Base-by-base conservation (phyloP, 1,140 invertebrate genomes). In the Platyscapa corneri region DNA sequence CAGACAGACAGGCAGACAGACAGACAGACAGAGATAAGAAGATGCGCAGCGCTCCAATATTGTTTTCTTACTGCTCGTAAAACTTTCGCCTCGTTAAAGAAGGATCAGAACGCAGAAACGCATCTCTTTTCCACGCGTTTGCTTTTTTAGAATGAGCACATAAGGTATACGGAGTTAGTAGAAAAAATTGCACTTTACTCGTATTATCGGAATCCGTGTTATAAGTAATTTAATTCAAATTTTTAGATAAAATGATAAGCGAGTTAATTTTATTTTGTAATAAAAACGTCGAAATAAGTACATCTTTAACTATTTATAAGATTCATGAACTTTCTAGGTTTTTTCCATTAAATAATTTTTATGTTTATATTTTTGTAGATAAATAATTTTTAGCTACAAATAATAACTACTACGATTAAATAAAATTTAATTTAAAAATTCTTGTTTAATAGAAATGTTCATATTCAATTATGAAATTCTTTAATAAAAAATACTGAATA, bases 21-120 rank as follows among this genome's bases (percentile, higher is more conserved):
- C 5, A 49, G 27, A 3, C 5, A 14, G 18, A 2, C 12, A 56
- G 30, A 74, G 20, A 49, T 27, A 7, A 14, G 10, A 16, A 65
- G 64, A 46, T 18, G n/a, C 27, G 39, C 49, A 8, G 23, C 30
- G 42, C 65, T 39, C 46, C 65, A 34, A 86, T 86, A 86, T 83
- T 86, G 85, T 86, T 86, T 86, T 70, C 80, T 86, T 79, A 79
- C 56, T 72, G 53, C 74, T 79, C 85, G n/a, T 86, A 86, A 86
- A 86, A 81, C 80, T 78, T 78, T 67, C 49, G 74, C 81, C 74
- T 83, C 85, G 85, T 86, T 86, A 82, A 86, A 86, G 76, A 60
- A 72, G 83, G 80, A 83, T 87, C 85, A 77, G 75, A 82, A 74
- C 79, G 30, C 23, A 27, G 53, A 34, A 81, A 37, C 42, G 37